phyloP scores from a whole-genome alignment of 2,888 invertebrate genomes.

The Geophilus truncorum region DNA sequence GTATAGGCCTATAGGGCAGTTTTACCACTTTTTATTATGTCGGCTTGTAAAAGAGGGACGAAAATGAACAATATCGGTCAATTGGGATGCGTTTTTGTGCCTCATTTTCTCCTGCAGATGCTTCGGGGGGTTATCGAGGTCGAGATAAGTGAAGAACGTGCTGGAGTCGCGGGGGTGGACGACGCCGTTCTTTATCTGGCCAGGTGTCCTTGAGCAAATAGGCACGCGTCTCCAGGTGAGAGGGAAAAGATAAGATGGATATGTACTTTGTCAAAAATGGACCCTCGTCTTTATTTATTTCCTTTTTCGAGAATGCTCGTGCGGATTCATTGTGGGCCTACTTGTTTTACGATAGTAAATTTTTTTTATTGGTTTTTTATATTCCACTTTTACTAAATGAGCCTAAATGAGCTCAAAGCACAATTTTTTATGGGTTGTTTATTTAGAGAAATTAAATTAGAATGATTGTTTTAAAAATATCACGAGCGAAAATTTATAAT shows the following conservation, averaged over 20 bases:
- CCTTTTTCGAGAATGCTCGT: not conserved
- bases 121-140: constrained; percentile 8
- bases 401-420: not conserved
- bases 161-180: constrained; percentile 21
- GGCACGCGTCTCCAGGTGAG: constrained; percentile 27
- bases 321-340: not conserved
- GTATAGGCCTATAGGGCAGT: not conserved
- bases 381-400: not conserved
- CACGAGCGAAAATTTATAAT: too few relatives aligned
- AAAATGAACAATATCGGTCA: not conserved
- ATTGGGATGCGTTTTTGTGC: not conserved
- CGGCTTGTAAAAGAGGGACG: not conserved
- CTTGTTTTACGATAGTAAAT: not conserved
- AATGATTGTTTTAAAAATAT: too few relatives aligned
- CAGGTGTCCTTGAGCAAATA: constrained; percentile 27
- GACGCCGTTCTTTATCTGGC: not conserved
- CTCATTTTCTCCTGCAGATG: constrained; percentile 12
- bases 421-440: not conserved
- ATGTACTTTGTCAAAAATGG: not conserved
- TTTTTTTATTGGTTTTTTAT: not conserved
- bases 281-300: not conserved
- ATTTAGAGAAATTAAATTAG: not conserved
- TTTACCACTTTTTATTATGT: constrained; percentile 3
- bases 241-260: not conserved
- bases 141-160: constrained; percentile 8